phyloP scores from a whole-genome alignment of 1,140 invertebrate genomes.

The Theocolax elegans region DNA sequence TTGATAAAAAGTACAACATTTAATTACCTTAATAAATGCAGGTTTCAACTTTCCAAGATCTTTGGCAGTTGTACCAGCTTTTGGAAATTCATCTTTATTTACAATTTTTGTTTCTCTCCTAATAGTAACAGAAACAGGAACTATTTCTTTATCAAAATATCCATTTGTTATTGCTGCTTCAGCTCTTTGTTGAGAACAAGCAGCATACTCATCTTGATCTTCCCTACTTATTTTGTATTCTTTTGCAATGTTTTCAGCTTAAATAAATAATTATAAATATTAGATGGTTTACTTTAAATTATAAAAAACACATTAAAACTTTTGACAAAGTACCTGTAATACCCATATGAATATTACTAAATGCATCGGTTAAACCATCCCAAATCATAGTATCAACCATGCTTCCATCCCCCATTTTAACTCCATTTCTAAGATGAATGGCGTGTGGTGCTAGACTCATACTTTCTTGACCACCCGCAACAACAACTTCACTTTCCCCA shows the following conservation, averaged over 20 bases:
- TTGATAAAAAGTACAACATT: not conserved
- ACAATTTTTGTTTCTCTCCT: conserved; percentile 68
- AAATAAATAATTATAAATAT: conserved; percentile 33
- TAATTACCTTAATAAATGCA: conserved; percentile 72
- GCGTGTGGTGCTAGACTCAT: conserved; percentile 86
- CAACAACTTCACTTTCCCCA: conserved; percentile 78
- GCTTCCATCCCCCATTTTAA: conserved; percentile 77
- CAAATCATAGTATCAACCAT: conserved; percentile 78
- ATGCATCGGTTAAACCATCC: conserved; percentile 87
- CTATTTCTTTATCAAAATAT: conserved; percentile 79
- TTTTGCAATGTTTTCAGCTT: conserved; percentile 84
- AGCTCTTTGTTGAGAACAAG: conserved; percentile 78
- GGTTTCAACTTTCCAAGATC: conserved; percentile 73
- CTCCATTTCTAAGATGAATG: conserved; percentile 73
- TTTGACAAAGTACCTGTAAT: conserved; percentile 73
- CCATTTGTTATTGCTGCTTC: conserved; percentile 74
- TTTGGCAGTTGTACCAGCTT: conserved; percentile 71
- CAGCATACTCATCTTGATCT: conserved; percentile 82
- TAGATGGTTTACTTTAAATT: too few species aligned
- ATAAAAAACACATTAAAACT: not conserved
- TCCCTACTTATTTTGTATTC: conserved; percentile 76
- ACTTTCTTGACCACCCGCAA: conserved; percentile 87
- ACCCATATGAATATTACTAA: conserved; percentile 85
- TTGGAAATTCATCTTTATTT: conserved; percentile 78
- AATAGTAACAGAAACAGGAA: conserved; percentile 70